Base-by-base conservation (phyloP, 2,113 vertebrate genomes). In the Xiphophorus hellerii region DNA sequence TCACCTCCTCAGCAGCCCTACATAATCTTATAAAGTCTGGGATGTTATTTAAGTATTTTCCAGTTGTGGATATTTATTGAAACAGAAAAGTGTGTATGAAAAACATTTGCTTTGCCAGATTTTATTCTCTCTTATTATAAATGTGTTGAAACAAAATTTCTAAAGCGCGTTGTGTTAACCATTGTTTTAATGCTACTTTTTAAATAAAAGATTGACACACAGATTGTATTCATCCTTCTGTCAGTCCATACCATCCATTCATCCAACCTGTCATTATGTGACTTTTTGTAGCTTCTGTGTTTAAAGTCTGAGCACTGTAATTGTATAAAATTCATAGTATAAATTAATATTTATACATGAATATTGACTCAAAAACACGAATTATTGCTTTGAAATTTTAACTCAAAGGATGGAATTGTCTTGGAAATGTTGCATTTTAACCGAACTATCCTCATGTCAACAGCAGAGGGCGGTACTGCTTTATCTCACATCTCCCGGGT, bases 381-480 rank as follows among this genome's bases (percentile, higher is more conserved):
- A 22, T 22, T 22, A 22, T 9, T 25, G 51, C 22, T 54, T 10
- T 51, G 17, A 7, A 51, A 22, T 22, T 22, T 20, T 22, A 17
- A 22, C 39, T 7, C 17, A 3, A 58, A 58, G 51, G 1, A 10
- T n/a, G 22, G 7, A 25, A 58, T 25, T 58, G 51, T n/a, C 25
- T 25, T 58, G 20, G 15, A 54, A 54, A n/a, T 58, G 5, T 44
- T 54, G 35, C 4, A 60, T 4, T 73, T 31, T 22, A 42, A 25
- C 28, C 84, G 83, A 60, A 80, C 4, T 15, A 60, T 27, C 77
- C 64, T 62, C 66, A 30, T 0, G 39, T 77, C 31, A 77, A 79
- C 89, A 88, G 71, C 13, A 90, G 84, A 72, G 80, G 78, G 81
- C 78, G 84, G 74, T 72, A 22, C 15, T 31, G 14, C 25, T 69